Evolutionary conservation across 2,113 vertebrate species (phyloP), one percentile per base, ranked within the genome.

Genomic region (Rattus rattus): DNA sequence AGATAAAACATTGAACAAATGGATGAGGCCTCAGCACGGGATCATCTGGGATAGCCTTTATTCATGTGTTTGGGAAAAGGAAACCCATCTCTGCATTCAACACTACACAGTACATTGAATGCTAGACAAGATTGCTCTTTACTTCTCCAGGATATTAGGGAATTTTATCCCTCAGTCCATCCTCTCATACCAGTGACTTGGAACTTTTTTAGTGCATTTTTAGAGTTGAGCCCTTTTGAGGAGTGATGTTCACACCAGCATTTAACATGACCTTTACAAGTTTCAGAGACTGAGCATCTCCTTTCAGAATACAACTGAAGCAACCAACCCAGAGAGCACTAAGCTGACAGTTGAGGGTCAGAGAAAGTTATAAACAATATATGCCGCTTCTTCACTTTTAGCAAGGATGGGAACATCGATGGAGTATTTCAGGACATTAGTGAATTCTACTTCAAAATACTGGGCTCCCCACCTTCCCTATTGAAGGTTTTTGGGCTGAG

Each of bases 231-330:
- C 17, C 2, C 2, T 39, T n/a, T 72, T 90, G 92, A 75, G 84
- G 26, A 52, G 43, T 87, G 14, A 49, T 79, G 7, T 30, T 91
- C 16, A 75, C 28, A 56, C 20, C 39, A 63, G 65, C 47, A 84
- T 49, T 87, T 88, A 65, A 86, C 8, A 39, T 0, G 7, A 49
- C 26, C 30, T 94, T 92, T 83, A 54, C 4, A 83, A 36, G 83
- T 95, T 94, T 89, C n/a, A 47, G 63, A 20, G 47, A 33, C 33
- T 69, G 73, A 94, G n/a, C 11, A 67, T 24, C 54, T 92, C 77
- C 65, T 88, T 67, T 36, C 59, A 81, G 56, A 77, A 54, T 63
- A 84, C 84, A 88, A n/a, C 8, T 5, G 33, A 87, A 84, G 63
- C 61, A 26, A 11, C 28, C 33, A 87, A 69, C 1, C 39, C 4